phyloP scores from a whole-genome alignment of 2,797 vertebrate species.

The Chelmon rostratus region DNA sequence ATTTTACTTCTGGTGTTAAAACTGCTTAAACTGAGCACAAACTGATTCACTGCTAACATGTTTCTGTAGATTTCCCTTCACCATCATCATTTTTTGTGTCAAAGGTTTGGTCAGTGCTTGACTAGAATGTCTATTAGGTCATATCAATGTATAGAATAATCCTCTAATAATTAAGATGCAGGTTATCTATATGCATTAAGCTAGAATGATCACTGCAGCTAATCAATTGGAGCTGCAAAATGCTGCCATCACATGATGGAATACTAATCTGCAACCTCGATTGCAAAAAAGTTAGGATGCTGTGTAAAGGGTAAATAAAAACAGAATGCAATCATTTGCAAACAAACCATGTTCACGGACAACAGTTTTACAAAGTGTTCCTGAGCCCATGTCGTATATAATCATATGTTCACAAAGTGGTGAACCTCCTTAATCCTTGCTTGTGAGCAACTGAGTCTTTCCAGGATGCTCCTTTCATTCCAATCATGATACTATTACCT shows the following conservation, averaged over 20 bases:
- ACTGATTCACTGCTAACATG: not conserved
- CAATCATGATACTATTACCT: too few relatives aligned
- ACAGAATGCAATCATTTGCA: too few relatives aligned
- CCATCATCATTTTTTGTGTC: not conserved
- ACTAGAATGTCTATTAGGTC: not conserved
- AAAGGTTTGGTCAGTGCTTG: not conserved
- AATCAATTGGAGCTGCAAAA: not conserved
- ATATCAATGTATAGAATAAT: not conserved
- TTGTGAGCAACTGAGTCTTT: too few relatives aligned
- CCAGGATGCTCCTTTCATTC: too few relatives aligned
- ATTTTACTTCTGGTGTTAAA: not conserved
- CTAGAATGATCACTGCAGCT: not conserved
- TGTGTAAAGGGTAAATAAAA: not conserved
- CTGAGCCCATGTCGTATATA: too few relatives aligned
- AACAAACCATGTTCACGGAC: too few relatives aligned
- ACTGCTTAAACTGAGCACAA: not conserved
- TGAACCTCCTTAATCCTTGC: too few relatives aligned
- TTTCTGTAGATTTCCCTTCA: not conserved
- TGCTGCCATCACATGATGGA: constrained; percentile 13
- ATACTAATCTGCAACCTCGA: not conserved
- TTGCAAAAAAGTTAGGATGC: too few relatives aligned
- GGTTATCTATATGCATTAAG: not conserved
- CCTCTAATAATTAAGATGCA: not conserved
- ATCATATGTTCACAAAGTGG: too few relatives aligned
- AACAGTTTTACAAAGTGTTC: too few relatives aligned